A percentile compares a stretch with the other conserved stretches of the same genome.
These are phyloP conservation scores for Himantopus leucocephalus DNA, from an alignment of 2,113 vertebrate genomes.

Conservation along the genomic window DNA sequence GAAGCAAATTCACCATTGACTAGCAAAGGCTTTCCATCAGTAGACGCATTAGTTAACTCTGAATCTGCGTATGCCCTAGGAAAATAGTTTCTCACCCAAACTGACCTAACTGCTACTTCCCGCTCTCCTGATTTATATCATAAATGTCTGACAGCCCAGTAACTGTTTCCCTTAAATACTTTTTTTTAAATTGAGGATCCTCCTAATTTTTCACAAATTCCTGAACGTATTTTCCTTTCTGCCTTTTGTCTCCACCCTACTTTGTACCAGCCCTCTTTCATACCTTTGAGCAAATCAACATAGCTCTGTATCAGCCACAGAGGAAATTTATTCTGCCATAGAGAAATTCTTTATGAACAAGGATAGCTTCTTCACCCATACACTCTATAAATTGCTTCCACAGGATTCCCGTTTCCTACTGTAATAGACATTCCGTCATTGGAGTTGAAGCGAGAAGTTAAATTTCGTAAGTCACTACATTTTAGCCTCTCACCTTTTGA, in stretches of 20 bases:
- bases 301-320: background rate
- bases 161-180: background rate
- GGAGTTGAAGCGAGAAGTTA: background rate
- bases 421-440: background rate
- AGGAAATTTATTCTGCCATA: background rate
- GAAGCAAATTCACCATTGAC: background rate
- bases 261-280: background rate
- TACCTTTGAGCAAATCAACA: background rate
- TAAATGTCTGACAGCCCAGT: background rate
- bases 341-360: background rate
- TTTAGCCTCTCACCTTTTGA: background rate
- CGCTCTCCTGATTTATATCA: background rate
- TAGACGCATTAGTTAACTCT: background rate
- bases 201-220: background rate
- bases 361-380: background rate
- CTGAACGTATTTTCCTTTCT: background rate
- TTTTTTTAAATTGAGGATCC: background rate
- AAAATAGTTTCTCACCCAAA: background rate
- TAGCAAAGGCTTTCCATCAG: background rate
- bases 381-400: background rate
- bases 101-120: background rate
- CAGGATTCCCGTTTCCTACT: background rate
- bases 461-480: background rate
- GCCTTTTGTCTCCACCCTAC: background rate
- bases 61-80: background rate